These are phyloP conservation scores for Latrodectus hesperus DNA, from an alignment of 2,888 invertebrate genomes.

Conservation along the genomic window DNA sequence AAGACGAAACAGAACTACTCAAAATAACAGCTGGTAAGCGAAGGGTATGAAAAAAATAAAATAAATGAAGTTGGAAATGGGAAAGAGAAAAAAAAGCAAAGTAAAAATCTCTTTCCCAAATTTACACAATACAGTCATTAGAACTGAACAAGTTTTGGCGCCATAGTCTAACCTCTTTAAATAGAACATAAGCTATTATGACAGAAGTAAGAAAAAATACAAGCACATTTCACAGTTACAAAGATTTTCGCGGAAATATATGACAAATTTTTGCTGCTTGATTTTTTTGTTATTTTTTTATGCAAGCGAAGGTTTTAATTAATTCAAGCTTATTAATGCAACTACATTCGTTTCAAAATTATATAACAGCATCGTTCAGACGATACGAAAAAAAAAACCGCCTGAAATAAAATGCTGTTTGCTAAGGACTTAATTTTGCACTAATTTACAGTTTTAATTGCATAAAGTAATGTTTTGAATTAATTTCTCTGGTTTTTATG, in stretches of 20 bases:
- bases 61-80: conserved; percentile 48
- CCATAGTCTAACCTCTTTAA: conserved; percentile 31
- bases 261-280: conserved; percentile 46
- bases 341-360: conserved; percentile 14
- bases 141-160: conserved; percentile 28
- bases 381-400: conserved; percentile 6
- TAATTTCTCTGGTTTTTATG: conserved; percentile 61
- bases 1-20: conserved; percentile 54
- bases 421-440: conserved; percentile 49
- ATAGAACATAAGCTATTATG: conserved; percentile 53
- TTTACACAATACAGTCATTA: conserved; percentile 66
- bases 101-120: conserved; percentile 46
- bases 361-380: neutral
- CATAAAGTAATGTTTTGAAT: conserved; percentile 62
- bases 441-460: conserved; percentile 66
- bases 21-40: conserved; percentile 54
- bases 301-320: conserved; percentile 29
- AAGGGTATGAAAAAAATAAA: conserved; percentile 37
- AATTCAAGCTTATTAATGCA: conserved; percentile 62
- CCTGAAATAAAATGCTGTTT: conserved; percentile 51
- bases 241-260: conserved; percentile 58
- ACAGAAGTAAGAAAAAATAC: conserved; percentile 41
- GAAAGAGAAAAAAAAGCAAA: conserved; percentile 26
- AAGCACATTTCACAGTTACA: conserved; percentile 30
- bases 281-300: conserved; percentile 21